phyloP scores from a whole-genome alignment of 2,113 vertebrate species.

The Nanger granti region DNA sequence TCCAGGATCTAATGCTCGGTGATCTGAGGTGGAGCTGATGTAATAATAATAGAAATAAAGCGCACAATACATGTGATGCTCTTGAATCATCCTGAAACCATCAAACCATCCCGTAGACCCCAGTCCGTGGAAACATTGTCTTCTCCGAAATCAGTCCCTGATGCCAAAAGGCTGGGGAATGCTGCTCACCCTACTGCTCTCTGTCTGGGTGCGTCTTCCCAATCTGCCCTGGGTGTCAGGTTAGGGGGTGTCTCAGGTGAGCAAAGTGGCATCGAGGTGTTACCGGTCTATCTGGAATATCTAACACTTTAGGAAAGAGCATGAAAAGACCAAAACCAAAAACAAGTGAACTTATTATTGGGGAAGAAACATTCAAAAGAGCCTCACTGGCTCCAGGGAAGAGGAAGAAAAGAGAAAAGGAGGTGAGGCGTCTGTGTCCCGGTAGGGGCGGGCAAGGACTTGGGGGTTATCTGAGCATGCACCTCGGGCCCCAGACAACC shows the following conservation, averaged over 20 bases:
- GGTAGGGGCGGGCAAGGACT: not conserved
- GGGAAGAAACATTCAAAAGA: not conserved
- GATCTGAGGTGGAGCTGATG: not conserved
- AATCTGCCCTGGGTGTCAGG: no score
- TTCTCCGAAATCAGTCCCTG: not conserved
- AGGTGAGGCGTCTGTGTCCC: accelerated
- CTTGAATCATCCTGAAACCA: not conserved
- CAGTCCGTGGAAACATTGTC: not conserved
- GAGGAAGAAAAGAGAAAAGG: not conserved
- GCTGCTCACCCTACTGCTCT: not conserved
- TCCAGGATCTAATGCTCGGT: not conserved
- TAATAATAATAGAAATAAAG: not conserved
- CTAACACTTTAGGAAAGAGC: not conserved
- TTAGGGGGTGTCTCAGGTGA: not conserved
- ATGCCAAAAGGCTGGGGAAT: not conserved
- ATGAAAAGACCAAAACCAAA: not conserved
- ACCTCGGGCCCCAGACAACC: accelerated
- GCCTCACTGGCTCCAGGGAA: not conserved
- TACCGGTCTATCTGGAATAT: not conserved
- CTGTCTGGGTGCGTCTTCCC: not conserved
- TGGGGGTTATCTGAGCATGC: not conserved
- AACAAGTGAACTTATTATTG: not conserved
- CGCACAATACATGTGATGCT: not conserved
- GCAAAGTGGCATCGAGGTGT: not conserved
- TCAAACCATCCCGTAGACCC: not conserved